phyloP scores from a whole-genome alignment of 2,113 vertebrate species.

The Sisor rabdophorus region DNA sequence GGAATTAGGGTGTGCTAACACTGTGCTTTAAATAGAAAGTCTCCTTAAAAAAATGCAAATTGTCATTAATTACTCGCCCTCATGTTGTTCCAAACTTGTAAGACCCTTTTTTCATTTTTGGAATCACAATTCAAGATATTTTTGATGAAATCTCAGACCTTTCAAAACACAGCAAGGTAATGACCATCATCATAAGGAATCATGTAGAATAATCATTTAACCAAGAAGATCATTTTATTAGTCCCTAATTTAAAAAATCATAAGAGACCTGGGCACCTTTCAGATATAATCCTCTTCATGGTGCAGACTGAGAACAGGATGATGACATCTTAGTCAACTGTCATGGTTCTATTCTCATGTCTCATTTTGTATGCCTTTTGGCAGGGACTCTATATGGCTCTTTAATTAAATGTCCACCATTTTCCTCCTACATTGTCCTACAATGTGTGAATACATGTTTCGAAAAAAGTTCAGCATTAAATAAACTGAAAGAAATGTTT shows the following conservation, averaged over 20 bases:
- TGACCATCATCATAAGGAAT: no score
- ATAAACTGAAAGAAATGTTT: no score
- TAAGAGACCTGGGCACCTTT: not conserved
- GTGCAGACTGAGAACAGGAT: not conserved
- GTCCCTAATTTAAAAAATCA: not conserved
- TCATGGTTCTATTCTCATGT: not conserved
- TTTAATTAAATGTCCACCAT: conserved; percentile 25
- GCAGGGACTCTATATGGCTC: conserved; percentile 13
- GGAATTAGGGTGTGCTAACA: no score
- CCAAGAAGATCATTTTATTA: not conserved
- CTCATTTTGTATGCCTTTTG: not conserved
- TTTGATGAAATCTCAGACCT: no score
- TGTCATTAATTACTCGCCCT: no score
- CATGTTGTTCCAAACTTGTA: no score
- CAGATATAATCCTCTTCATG: not conserved
- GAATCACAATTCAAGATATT: no score
- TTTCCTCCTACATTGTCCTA: not conserved
- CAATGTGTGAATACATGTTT: not conserved
- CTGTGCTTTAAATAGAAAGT: conserved; percentile 2
- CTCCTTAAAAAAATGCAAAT: no score
- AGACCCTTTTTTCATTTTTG: no score
- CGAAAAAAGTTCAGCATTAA: no score
- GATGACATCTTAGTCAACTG: not conserved
- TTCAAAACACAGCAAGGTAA: no score
- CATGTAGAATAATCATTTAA: not conserved